Conservation (phyloP, 2,113 vertebrate genomes). For the Gracilinanus agilis region DNA sequence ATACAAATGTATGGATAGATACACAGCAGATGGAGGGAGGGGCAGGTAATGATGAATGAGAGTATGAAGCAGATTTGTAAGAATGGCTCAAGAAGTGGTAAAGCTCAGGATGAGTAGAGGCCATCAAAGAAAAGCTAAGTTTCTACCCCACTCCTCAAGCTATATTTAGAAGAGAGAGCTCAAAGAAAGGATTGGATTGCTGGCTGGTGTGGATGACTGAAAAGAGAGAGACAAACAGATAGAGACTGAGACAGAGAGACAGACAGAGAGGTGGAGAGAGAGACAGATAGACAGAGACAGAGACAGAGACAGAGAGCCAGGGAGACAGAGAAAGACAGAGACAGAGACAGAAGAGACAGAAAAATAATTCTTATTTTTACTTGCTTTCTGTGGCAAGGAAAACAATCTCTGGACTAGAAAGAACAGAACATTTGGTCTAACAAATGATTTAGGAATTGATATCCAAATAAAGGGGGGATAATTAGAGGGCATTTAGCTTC, state of each 20-base stretch:
- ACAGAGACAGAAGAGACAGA: no score
- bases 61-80: neutral
- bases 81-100: neutral
- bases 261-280: no score
- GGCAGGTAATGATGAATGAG: neutral
- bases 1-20: neutral
- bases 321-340: no score
- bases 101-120: neutral
- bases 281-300: no score
- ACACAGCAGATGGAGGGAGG: neutral
- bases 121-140: neutral
- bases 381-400: neutral
- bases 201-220: neutral
- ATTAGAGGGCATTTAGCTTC: neutral
- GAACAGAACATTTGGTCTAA: neutral
- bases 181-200: neutral
- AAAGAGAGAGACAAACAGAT: no score
- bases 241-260: no score
- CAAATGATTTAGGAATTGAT: neutral
- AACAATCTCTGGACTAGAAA: neutral
- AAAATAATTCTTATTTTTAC: neutral
- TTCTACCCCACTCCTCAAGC: neutral
- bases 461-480: neutral
- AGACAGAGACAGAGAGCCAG: no score
- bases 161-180: neutral